Evolutionary conservation across 1,140 invertebrate species (phyloP), one percentile per base, ranked within the genome.

Genomic region (Octopus sinensis): DNA sequence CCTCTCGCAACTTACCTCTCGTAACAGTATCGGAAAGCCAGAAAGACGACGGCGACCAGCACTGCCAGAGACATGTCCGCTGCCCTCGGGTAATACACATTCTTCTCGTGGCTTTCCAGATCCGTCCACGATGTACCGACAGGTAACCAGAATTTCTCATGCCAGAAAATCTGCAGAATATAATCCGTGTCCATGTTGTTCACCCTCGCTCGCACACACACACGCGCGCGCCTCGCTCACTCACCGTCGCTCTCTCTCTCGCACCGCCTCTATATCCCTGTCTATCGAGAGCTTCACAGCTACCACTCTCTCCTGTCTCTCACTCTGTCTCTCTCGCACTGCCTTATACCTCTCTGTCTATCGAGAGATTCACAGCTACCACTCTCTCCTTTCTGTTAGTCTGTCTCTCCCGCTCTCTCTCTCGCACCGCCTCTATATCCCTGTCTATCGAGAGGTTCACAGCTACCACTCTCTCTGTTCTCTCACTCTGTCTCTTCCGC

Each of bases 121-220:
- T 84, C 82, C 82, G 83, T 73, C 84, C 84, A 85, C 43, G 84
- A 81, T 7, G 79, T 77, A 56, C 85, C 83, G n/a, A 30, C 79
- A n/a, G 85, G 84, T 68, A 86, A 83, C 85, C 85, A 86, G 80
- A 85, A 85, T 53, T n/a, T 53, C 79, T 86, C 83, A n/a, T 80
- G 80, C 85, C 85, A 86, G 62, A 86, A 79, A 13, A 7, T n/a
- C 30, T 23, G 68, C 68, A 23, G 5, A 13, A 73, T 73, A 23
- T 73, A 73, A 78, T 53, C 75, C 43, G 80, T 77, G 53, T 79
- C 54, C 9, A 83, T 81, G 3, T 79, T 53, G 53, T 71, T 10
- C 68, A 13, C 30, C 13, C 30, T 13, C 30, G 1, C 6, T 73
- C 13, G 17, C 5, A 12, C 30, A 73, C 6, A n/a, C 7, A 12